Evolutionary conservation across 2,888 invertebrate genomes (phyloP), one percentile per base, ranked within the genome.

Genomic region (Epistrophe grossulariae): DNA sequence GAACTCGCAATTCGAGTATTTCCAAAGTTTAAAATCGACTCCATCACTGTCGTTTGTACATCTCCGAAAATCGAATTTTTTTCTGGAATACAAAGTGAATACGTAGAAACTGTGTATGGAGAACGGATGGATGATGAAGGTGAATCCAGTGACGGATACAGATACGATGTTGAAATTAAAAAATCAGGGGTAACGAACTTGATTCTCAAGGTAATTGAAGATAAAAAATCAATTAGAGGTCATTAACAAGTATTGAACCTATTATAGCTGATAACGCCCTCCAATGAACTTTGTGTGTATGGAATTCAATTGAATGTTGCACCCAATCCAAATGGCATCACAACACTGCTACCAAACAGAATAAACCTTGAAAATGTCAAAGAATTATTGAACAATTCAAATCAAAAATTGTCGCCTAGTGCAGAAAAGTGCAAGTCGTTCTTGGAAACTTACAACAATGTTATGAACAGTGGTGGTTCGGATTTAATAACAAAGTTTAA

Each of bases 11-110:
- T 93, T 31, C 72, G 89, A 45, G 88, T 92, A 17, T 82, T 87
- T 10, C 84, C 89, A 1, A 89, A 88, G 9, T 92, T 89, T 59
- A 92, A 91, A 89, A 90, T 92, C 38, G 90, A 90, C 50, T 90
- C 91, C 4, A 35, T 92, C 9, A 90, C 91, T 0, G 68, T 92
- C 4, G 89, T 92, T 4, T 92, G 92, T 35, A 92, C 88, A n/a
- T 91, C 90, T 2, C 88, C 90, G 13, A 92, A 91, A 79, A 70
- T 92, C 2, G 93, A 93, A 76, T 40, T 92, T 8, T 93, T 93
- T 72, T 66, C 89, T 9, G 92, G 92, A 0, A 64, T 81, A 1
- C 88, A 89, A 8, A 90, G 90, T 57, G 93, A 93, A 78, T 93
- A 93, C 76, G 88, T 89, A 4, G 89, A 92, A 79, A 93, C 92